Evolutionary conservation across 2,888 invertebrate genomes (phyloP).

Genomic region (Lucinisca nassula): DNA sequence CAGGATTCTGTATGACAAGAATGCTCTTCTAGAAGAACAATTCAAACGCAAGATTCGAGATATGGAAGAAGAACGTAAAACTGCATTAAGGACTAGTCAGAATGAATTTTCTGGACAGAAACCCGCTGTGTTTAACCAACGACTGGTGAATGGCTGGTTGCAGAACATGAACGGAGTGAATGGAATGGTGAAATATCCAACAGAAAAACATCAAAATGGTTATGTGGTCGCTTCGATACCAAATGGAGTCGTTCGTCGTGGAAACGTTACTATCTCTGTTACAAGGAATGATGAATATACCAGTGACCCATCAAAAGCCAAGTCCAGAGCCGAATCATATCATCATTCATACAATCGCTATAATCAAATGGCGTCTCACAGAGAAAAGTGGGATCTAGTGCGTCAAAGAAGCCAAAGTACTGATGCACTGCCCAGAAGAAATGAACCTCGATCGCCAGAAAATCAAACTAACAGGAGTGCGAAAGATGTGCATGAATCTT

Average conservation of each 20-base stretch:
- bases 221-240: neutral
- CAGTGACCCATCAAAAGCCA: neutral
- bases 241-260: neutral
- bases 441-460: neutral
- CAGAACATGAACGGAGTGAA: neutral
- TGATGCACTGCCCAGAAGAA: neutral
- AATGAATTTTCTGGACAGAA: neutral
- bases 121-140: neutral
- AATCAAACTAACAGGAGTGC: neutral
- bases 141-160: neutral
- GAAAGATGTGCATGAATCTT: neutral
- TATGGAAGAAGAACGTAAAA: neutral
- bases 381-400: slow-evolving; percentile 7
- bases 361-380: neutral
- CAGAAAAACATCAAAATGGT: neutral
- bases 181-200: neutral
- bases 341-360: neutral
- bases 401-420: neutral
- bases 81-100: neutral
- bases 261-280: neutral
- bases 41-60: neutral
- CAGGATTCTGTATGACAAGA: neutral
- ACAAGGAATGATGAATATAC: neutral
- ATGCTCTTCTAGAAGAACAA: neutral
- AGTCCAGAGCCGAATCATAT: neutral